Conservation (phyloP, 2,797 vertebrate species). For the Dicrostonyx torquatus region DNA sequence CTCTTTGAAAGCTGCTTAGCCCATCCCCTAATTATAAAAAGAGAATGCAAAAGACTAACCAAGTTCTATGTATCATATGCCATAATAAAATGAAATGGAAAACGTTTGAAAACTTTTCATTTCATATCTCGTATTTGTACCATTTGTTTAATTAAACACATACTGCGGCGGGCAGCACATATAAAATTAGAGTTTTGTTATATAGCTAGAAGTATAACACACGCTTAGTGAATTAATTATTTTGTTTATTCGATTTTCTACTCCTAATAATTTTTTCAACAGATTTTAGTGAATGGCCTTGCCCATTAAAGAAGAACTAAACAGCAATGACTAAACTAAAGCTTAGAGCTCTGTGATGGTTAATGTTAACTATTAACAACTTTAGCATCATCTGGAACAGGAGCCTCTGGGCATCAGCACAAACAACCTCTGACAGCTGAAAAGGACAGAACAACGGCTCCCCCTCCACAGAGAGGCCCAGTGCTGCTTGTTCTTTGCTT, state of each 20-base stretch:
- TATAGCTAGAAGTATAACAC: constrained; percentile 4
- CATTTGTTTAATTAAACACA: constrained; percentile 17
- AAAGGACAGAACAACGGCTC: neutral
- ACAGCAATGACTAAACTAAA: constrained; percentile 24
- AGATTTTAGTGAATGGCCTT: constrained; percentile 4
- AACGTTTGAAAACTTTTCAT: constrained; percentile 42
- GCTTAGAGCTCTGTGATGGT: neutral
- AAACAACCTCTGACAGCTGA: neutral
- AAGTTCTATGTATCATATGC: neutral
- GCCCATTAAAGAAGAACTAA: constrained; percentile 44
- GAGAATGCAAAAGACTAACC: neutral
- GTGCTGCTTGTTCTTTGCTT: neutral
- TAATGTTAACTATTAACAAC: neutral
- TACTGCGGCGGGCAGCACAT: neutral
- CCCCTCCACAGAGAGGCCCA: neutral
- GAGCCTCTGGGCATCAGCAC: neutral
- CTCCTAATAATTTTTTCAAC: neutral
- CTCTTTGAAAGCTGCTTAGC: neutral
- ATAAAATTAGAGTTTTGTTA: constrained; percentile 25
- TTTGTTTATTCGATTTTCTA: constrained; percentile 29
- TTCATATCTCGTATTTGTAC: neutral
- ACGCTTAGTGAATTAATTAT: neutral
- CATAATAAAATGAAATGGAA: neutral
- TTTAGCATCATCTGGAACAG: neutral
- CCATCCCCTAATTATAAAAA: neutral